These are phyloP conservation scores for Megaceryle alcyon DNA, from an alignment of 2,797 vertebrate species.

Conservation along the genomic window DNA sequence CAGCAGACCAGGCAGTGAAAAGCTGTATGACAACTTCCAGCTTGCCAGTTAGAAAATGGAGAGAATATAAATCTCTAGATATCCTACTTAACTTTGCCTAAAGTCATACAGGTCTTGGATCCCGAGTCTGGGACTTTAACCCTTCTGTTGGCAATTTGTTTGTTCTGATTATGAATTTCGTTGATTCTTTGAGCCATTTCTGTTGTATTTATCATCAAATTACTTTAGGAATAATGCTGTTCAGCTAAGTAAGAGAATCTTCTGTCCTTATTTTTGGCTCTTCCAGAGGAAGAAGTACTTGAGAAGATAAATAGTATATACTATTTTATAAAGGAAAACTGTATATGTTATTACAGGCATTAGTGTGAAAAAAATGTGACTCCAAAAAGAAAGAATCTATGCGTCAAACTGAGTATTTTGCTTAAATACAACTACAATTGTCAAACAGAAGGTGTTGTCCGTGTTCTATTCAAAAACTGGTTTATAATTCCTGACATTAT, in stretches of 20 bases:
- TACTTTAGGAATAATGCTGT: neutral
- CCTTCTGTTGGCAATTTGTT: neutral
- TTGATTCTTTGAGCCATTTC: neutral
- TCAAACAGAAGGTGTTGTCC: neutral
- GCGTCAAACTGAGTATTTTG: neutral
- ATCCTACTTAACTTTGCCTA: neutral
- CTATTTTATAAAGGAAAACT: neutral
- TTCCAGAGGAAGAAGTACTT: neutral
- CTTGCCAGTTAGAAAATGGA: neutral
- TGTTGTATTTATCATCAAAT: neutral
- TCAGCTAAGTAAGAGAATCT: neutral
- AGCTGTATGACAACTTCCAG: neutral
- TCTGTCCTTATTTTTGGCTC: neutral
- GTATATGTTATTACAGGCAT: neutral
- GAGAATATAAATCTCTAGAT: neutral
- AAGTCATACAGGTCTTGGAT: neutral
- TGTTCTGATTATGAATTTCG: neutral
- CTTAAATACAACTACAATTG: neutral
- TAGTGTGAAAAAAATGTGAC: constrained; percentile 13
- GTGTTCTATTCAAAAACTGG: neutral
- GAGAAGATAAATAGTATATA: neutral
- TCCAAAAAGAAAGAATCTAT: neutral
- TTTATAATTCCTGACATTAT: neutral
- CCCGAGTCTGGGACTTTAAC: neutral
- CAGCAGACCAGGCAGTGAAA: neutral